Evolutionary conservation across 1,140 invertebrate species (phyloP), one percentile per base, ranked within the genome.

Genomic region (Diachasma alloeum): DNA sequence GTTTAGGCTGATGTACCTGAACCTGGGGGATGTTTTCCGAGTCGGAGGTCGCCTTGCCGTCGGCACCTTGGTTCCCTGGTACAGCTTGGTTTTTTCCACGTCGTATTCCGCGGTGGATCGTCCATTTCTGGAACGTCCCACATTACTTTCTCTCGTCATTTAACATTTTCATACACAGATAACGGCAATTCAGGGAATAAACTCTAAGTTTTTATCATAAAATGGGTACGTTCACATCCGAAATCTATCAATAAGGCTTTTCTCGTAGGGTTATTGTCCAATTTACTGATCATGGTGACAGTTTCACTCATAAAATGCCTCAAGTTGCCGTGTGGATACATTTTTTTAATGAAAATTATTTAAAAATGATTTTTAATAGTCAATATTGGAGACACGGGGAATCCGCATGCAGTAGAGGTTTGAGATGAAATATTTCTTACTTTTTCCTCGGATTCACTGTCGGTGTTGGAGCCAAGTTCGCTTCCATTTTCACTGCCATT

Each of bases 371-470:
- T 8, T 11, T 24, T 31, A 6, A 31, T 31, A 31, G 31, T 31
- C 31, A 19, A 26, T 4, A 26, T 22, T 53, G 48, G 22, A 26
- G 59, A 72, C 42, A 72, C 24, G 24, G 72, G 42, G 59, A 42
- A 75, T n/a, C n/a, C n/a, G 17, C 76, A 74, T 74, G 72, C 67
- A 59, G 44, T 31, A 15, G 37, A n/a, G 31, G 6, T 31, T 22
- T 24, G 44, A 53, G 24, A 6, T 31, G 31, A 56, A 56, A 56
- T 13, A 81, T 79, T 67, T 89, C 93, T 93, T 93, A 96, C 95
- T 94, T 96, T 96, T 83, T 97, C 95, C 87, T 97, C 96, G 82
- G 93, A 94, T 83, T 97, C 96, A 67, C 95, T 96, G 82, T 97
- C 96, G 80, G 95, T 95, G 83, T 96, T 96, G 44, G 95, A 96